Percentiles rank a stretch among this genome's conserved stretches.
Conservation (phyloP, 1,140 invertebrate species). For the Drosophila bocqueti region DNA sequence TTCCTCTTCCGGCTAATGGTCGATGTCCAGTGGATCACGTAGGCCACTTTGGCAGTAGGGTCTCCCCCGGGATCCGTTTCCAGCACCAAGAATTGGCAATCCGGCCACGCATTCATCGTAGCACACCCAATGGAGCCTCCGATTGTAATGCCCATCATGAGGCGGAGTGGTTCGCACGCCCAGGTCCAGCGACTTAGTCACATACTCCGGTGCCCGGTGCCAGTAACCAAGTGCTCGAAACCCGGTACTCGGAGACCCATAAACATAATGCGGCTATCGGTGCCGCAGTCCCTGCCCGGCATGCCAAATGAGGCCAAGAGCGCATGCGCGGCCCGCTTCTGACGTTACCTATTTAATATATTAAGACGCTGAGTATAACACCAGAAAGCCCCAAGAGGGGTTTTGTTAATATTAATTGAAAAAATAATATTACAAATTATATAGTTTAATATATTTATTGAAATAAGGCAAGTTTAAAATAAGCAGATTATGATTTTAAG, state of each 20-base stretch:
- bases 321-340: slow-evolving; percentile 65
- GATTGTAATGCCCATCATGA: slow-evolving; percentile 58
- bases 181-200: slow-evolving; percentile 46
- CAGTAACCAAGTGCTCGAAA: slow-evolving; percentile 5
- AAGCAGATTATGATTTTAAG: background rate
- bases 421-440: background rate
- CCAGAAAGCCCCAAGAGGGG: slow-evolving; percentile 10
- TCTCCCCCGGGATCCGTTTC: slow-evolving; percentile 16
- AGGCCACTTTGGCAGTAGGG: slow-evolving; percentile 29
- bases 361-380: slow-evolving; percentile 3
- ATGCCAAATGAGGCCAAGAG: slow-evolving; percentile 56
- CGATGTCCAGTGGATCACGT: slow-evolving; percentile 50
- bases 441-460: background rate
- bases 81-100: slow-evolving; percentile 24
- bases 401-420: background rate
- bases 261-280: slow-evolving; percentile 41
- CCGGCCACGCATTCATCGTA: slow-evolving; percentile 28
- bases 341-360: slow-evolving; percentile 35
- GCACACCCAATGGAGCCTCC: slow-evolving; percentile 27
- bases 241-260: slow-evolving; percentile 20
- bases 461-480: background rate
- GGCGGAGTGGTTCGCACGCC: slow-evolving; percentile 62
- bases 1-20: slow-evolving; percentile 61
- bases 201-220: slow-evolving; percentile 14
- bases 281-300: slow-evolving; percentile 34